These are phyloP conservation scores for Fopius arisanus DNA, from an alignment of 1,140 invertebrate genomes.

Conservation along the genomic window DNA sequence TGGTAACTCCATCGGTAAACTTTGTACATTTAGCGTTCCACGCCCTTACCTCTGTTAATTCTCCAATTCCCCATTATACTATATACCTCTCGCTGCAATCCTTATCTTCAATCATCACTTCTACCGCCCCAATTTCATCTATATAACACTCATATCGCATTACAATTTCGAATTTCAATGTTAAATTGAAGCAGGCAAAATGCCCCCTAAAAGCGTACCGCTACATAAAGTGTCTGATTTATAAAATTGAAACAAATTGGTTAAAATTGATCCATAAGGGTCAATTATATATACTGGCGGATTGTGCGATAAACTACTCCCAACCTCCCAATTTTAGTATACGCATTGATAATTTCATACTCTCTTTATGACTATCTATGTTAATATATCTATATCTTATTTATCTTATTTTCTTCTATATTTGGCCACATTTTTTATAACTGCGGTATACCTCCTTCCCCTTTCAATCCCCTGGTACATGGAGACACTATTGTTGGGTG, in stretches of 20 bases:
- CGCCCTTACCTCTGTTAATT: conserved; percentile 16
- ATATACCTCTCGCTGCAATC: background rate
- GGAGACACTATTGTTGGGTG: conserved; percentile 24
- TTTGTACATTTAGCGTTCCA: conserved; percentile 54
- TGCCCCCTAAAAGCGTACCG: conserved; percentile 34
- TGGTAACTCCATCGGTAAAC: conserved; percentile 56
- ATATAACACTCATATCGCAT: conserved; percentile 27
- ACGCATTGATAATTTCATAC: background rate
- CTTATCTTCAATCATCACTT: background rate
- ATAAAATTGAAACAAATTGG: conserved; percentile 59
- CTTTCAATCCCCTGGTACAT: background rate
- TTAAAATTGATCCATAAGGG: conserved; percentile 29
- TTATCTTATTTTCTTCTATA: no score
- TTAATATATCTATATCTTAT: no score
- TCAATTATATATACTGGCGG: conserved; percentile 8
- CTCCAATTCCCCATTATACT: background rate
- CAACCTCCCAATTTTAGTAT: background rate
- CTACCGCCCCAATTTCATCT: conserved; percentile 32
- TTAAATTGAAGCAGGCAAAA: conserved; percentile 44
- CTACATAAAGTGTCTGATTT: conserved; percentile 4
- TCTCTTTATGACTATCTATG: no score
- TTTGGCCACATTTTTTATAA: background rate
- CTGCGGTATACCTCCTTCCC: background rate
- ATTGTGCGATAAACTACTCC: background rate
- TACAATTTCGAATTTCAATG: background rate